phyloP scores from a whole-genome alignment of 2,113 vertebrate genomes.

The Channa maculata region DNA sequence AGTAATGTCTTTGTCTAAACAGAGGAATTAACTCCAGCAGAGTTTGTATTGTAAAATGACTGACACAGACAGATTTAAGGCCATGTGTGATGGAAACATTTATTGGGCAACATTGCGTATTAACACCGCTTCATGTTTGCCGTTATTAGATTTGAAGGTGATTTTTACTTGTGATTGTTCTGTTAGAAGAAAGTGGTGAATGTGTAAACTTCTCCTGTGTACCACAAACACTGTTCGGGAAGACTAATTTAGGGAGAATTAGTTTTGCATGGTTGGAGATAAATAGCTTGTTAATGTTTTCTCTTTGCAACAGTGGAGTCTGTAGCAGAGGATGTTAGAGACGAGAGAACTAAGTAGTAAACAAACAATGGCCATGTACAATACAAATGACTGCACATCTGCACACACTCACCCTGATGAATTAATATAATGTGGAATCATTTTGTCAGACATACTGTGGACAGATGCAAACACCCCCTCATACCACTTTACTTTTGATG shows the following conservation, averaged over 20 bases:
- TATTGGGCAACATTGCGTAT: conserved; percentile 19
- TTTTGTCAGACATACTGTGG: conserved; percentile 21
- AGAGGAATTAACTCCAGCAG: conserved; percentile 33
- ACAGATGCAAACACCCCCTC: conserved; percentile 35
- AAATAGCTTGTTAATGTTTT: conserved; percentile 25
- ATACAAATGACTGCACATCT: background rate
- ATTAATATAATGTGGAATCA: conserved; percentile 35
- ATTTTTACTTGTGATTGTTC: background rate
- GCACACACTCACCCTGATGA: conserved; percentile 3
- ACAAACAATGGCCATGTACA: background rate
- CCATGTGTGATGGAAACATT: conserved; percentile 8
- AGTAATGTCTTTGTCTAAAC: conserved; percentile 55
- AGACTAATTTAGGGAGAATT: conserved; percentile 38
- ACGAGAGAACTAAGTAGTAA: conserved; percentile 5
- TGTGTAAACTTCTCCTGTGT: conserved; percentile 18
- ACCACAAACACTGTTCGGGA: conserved; percentile 14
- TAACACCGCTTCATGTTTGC: background rate
- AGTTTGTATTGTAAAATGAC: conserved; percentile 1
- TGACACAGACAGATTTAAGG: background rate
- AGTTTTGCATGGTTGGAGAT: conserved; percentile 40
- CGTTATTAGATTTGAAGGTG: conserved; percentile 6
- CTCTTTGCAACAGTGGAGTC: conserved; percentile 15
- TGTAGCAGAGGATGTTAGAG: conserved; percentile 4
- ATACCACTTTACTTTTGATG: conserved; percentile 19
- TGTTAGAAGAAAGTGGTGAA: background rate